Evolutionary conservation across 1,140 invertebrate genomes (phyloP).

Genomic region (Cardiocondyla obscurior): DNA sequence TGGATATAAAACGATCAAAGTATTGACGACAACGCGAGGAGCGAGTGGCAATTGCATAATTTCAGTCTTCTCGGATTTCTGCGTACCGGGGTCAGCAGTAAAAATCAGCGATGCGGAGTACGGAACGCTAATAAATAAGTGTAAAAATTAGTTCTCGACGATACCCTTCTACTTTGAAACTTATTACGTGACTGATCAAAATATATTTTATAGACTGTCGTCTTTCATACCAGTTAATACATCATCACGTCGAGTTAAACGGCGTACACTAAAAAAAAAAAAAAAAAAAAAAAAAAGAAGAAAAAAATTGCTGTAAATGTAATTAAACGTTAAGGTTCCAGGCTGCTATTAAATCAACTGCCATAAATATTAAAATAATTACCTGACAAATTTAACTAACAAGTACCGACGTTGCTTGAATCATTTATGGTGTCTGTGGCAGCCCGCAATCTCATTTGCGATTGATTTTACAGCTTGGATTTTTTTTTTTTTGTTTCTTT

Average conservation of each 20-base stretch:
- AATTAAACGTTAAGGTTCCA: no score
- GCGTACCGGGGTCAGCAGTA: neutral
- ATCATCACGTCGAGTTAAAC: neutral
- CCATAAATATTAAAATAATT: no score
- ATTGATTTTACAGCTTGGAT: no score
- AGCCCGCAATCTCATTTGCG: no score
- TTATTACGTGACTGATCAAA: neutral
- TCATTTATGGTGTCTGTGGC: no score
- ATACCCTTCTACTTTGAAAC: neutral
- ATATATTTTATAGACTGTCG: neutral
- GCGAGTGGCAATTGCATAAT: neutral
- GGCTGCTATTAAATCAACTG: no score
- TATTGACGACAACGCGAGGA: neutral
- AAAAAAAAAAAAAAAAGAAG: no score
- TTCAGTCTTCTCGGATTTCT: neutral
- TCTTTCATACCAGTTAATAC: neutral
- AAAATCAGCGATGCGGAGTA: neutral
- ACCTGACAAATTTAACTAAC: no score
- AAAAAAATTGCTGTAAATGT: no score
- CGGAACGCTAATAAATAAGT: neutral
- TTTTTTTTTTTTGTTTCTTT: no score
- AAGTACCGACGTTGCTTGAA: no score
- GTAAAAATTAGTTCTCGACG: neutral
- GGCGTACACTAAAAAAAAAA: no score
- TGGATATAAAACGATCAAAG: neutral